Base-by-base conservation (phyloP, 2,113 vertebrate genomes). In the Meleagris gallopavo region DNA sequence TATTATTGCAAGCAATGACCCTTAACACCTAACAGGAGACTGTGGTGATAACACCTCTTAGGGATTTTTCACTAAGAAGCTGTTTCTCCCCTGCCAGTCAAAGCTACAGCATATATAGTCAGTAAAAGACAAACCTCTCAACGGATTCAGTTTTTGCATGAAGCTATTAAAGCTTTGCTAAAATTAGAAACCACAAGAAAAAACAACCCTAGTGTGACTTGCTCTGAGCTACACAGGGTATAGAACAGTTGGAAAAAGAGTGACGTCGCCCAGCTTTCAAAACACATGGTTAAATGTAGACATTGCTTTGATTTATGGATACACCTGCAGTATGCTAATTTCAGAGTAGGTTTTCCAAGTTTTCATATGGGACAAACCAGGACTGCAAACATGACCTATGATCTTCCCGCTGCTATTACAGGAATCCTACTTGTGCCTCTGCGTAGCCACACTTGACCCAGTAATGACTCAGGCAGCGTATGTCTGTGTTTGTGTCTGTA, bases 381-480 rank as follows among this genome's bases (percentile, higher is more conserved):
- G 36, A 25, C 73, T 82, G 57, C 67, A 86, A 52, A 52, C 4
- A 1, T 8, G 20, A 15, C 36, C 30, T 41, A 11, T 74, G 65
- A 57, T 3, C 1, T 8, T 55, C 9, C 34, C 36, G 30, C 52
- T 2, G 0, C 40, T 89, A 41, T 61, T 94, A 78, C 25, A 69
- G 34, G 52, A 72, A 75, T 84, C 50, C 52, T n/a, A 20, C 9
- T 57, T 65, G 66, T 46, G 71, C 30, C 21, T 89, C 71, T 72
- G 60, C 65, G 45, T 71, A 50, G n/a, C 22, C 0, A 0, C 10
- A 34, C 62, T 69, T 0, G 12, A 32, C 25, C 15, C 6, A 8
- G 21, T 21, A 11, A 52, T 48, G 74, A 32, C 25, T 61, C 48
- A 32, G 45, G 1, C 30, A 62, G 12, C 3, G 3, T 15, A 3